Base-by-base conservation (phyloP, 2,888 invertebrate species). In the Brachynemurus nebulosus region DNA sequence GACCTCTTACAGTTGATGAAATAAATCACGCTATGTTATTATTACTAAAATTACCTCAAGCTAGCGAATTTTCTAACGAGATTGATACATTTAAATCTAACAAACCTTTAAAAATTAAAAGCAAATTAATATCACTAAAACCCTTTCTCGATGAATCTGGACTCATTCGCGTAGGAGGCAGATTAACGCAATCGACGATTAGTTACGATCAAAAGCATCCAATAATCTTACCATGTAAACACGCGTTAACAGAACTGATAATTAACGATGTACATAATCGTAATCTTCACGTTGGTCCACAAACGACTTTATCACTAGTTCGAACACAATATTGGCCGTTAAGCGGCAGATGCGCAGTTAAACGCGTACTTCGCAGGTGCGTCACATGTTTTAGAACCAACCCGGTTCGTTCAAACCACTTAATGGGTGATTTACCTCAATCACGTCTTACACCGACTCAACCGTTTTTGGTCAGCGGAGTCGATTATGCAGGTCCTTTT, bases 341-440 rank as follows among this genome's bases (percentile, higher is more conserved):
- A 19, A 25, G 36, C n/a, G 51, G 48, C 50, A 4, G 51, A 23
- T 35, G 37, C 12, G 4, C 37, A 14, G 45, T 46, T 7, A 45
- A 42, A 23, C 18, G 34, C 9, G 37, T 46, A 11, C 20, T 48
- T 1, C 12, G 39, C 8, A 45, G 48, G 18, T 52, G 51, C 36
- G 44, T 52, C 3, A 34, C 3, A 9, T 54, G 53, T 44, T 48
- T 47, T 40, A 42, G 43, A 21, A 36, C 33, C 7, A 50, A 52
- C n/a, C 47, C 53, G 7, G 39, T 8, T 14, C 11, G 17, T 20
- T 19, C 40, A 6, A 16, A 44, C 2, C 51, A 51, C 25, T 7
- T 51, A 11, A 58, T 57, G 57, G 56, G 53, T 9, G 42, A 54
- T 38, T 47, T 58, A 35, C 57, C 58, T 5, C 27, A 14, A 16